Evolutionary conservation across 2,797 vertebrate species (phyloP), one percentile per base, ranked within the genome.

Genomic region (Melanogrammus aeglefinus): DNA sequence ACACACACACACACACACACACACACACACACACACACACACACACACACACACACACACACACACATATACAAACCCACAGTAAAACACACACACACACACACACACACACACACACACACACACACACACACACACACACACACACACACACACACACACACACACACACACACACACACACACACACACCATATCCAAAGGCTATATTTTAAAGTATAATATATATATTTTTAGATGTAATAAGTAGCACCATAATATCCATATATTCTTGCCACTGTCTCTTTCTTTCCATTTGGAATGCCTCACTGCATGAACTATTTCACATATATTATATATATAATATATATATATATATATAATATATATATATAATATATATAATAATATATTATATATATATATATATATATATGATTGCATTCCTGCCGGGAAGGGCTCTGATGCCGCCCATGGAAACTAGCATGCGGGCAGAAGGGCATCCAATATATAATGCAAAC

Each of bases 401-500:
- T 39, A 39, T 39, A 38, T 38, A 38, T 38, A 39, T 39, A 39
- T 39, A 39, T 8, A 66, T 66, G 13, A 27, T 69, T 69, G 29
- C 63, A 69, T 69, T 69, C 24, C 63, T 69, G 63, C 63, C 63
- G 63, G 63, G 24, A 12, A 57, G 41, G 2, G n/a, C 71, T 72
- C 13, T 69, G 63, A 24, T 24, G 24, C 63, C 3, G 24, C 63
- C 63, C 3, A 69, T 69, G 24, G 63, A 27, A 63, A 63, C 21
- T 63, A 24, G 57, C 57, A 18, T 63, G 57, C n/a, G 7, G n/a
- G 57, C 57, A 63, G 57, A 63, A 63, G 57, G 57, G 21, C 57
- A 63, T 63, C 47, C 41, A 44, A 51, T 51, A 63, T 24, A 69
- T 69, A 69, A 72, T 72, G 71, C 71, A 72, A 8, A 72, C 29